A percentile compares a stretch with the other conserved stretches of the same genome.
phyloP scores from a whole-genome alignment of 2,113 vertebrate species.

The Balaeniceps rex region DNA sequence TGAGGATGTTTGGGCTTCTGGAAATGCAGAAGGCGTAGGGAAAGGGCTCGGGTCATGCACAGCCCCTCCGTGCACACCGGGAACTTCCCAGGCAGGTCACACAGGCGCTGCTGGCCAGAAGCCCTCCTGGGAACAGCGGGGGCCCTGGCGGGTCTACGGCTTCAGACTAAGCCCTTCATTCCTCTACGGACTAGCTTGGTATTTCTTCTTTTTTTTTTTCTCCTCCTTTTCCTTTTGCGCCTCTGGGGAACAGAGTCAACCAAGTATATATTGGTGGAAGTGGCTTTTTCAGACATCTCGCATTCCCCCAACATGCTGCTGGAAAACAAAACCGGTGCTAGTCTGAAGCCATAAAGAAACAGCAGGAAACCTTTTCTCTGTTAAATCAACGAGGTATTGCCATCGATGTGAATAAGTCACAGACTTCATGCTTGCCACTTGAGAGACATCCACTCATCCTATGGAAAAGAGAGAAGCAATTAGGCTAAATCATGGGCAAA shows the following conservation, averaged over 20 bases:
- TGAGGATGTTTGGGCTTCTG: background rate
- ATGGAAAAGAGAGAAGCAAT: background rate
- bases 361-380: background rate
- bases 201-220: background rate
- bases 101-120: background rate
- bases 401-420: background rate
- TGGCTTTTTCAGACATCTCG: background rate
- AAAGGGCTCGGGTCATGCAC: background rate
- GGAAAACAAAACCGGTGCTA: background rate
- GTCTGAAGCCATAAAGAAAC: background rate
- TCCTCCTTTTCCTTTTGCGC: background rate
- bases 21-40: background rate
- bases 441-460: background rate
- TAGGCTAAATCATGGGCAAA: background rate
- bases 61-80: background rate
- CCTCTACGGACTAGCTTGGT: background rate
- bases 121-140: rapidly evolving
- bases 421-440: background rate
- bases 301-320: background rate
- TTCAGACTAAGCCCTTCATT: background rate
- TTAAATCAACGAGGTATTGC: background rate
- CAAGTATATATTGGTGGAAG: background rate
- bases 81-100: background rate
- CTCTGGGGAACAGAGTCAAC: background rate
- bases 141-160: rapidly evolving